Evolutionary conservation across 2,888 invertebrate species (phyloP), one percentile per base, ranked within the genome.

Genomic region (Drosophila monieri): DNA sequence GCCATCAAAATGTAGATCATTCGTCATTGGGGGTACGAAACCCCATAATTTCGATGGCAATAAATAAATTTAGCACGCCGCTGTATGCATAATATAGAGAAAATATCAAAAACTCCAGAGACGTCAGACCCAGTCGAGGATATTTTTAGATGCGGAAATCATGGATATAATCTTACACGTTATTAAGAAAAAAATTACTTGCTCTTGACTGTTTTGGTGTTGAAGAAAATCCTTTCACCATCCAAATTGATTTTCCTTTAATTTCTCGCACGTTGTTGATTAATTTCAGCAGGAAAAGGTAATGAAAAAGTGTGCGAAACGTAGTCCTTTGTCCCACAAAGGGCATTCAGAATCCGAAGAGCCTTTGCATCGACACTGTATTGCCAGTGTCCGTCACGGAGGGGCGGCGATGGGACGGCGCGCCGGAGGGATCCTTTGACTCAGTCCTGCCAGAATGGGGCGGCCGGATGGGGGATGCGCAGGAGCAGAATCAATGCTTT

Each of bases 241-340:
- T 46, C 12, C 46, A 57, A 73, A 75, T 74, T 57, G 49, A 64
- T 62, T 71, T 78, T 65, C 67, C 76, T 85, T 88, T 79, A 85
- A 86, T 89, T 80, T 88, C 62, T 67, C 73, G 76, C 77, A 84
- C 76, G 83, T 83, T 88, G 88, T 88, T 89, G 85, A 88, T 89
- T 88, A 87, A 84, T 88, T 81, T 84, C 62, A 65, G 53, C 69
- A 43, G 62, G 32, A 67, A 59, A 47, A 41, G 51, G 72, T 68
- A 68, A 54, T 59, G 61, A 73, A 73, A 74, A 80, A 74, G 78
- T 72, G 73, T 72, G 67, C 51, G 71, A 74, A 73, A 58, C 59
- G 57, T 69, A 73, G 77, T 83, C 81, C 77, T 78, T 78, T 78
- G 51, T 70, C 51, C 58, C 74, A 78, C 87, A 88, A 88, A 88